Percentiles rank a stretch among this genome's conserved stretches.
Evolutionary conservation across 2,888 invertebrate genomes (phyloP).

Genomic region (Trissonchulus latispiculum): DNA sequence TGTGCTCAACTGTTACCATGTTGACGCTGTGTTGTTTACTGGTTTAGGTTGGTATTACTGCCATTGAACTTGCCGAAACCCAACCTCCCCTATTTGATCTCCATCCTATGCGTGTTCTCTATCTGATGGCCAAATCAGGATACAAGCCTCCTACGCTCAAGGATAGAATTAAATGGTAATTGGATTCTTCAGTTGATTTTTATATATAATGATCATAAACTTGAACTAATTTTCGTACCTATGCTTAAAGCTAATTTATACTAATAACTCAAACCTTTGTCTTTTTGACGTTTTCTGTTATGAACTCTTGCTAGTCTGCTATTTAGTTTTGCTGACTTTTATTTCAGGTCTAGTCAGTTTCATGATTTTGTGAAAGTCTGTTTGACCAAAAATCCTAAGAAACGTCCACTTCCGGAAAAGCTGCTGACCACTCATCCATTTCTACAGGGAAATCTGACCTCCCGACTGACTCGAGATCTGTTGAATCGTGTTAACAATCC

Average conservation of each 20-base stretch:
- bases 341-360: constrained; percentile 69
- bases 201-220: too few species aligned
- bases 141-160: constrained; percentile 93
- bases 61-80: constrained; percentile 93
- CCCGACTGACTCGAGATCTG: constrained; percentile 73
- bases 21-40: too few species aligned
- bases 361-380: constrained; percentile 92
- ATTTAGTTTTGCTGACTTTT: too few species aligned
- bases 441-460: constrained; percentile 74
- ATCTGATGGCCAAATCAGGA: constrained; percentile 87
- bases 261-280: too few species aligned
- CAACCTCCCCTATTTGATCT: constrained; percentile 99
- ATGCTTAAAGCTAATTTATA: too few species aligned
- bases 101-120: constrained; percentile 67
- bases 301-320: too few species aligned
- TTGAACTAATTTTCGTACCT: too few species aligned
- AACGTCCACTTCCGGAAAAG: constrained; percentile 90
- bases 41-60: constrained; percentile 89
- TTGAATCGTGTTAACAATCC: constrained; percentile 78
- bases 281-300: too few species aligned
- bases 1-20: too few species aligned
- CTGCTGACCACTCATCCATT: constrained; percentile 70
- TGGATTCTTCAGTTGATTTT: too few species aligned
- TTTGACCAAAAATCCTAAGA: constrained; percentile 95
- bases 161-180: constrained; percentile 88